phyloP scores from a whole-genome alignment of 1,140 invertebrate species.

The Megathymus violae region DNA sequence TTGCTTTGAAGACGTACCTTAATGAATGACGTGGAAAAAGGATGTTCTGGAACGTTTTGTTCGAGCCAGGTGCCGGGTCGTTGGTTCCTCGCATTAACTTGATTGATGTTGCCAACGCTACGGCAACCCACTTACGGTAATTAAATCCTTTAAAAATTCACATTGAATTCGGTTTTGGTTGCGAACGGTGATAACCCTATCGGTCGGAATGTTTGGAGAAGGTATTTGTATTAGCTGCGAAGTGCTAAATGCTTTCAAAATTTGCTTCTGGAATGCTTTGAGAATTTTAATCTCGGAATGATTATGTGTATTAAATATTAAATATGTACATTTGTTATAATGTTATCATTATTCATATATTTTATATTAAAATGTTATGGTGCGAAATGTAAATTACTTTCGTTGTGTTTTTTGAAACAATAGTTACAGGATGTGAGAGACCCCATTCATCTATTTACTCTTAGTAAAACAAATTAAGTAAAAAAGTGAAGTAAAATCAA shows the following conservation, averaged over 20 bases:
- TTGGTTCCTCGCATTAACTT: conserved; percentile 58
- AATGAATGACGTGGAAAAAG: conserved; percentile 59
- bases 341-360: too few relatives aligned
- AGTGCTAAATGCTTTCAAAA: conserved; percentile 10
- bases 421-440: too few relatives aligned
- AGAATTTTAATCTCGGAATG: too few relatives aligned
- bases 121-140: conserved; percentile 64
- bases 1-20: conserved; percentile 23
- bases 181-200: conserved; percentile 30
- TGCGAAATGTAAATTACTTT: too few relatives aligned
- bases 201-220: conserved; percentile 18
- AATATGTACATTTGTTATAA: too few relatives aligned
- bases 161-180: conserved; percentile 48
- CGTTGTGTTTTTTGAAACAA: too few relatives aligned
- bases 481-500: too few relatives aligned
- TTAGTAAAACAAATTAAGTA: too few relatives aligned
- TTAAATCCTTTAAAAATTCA: conserved; percentile 76
- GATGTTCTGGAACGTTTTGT: conserved; percentile 35
- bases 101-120: conserved; percentile 60
- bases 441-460: too few relatives aligned
- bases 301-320: too few relatives aligned
- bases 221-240: conserved; percentile 20
- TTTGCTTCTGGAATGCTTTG: conserved; percentile 15
- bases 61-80: conserved; percentile 34
- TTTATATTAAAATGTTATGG: too few relatives aligned